A percentile compares a stretch with the other conserved stretches of the same genome.
Conservation (phyloP, 1,140 invertebrate genomes). For the Heterodera carotae region DNA sequence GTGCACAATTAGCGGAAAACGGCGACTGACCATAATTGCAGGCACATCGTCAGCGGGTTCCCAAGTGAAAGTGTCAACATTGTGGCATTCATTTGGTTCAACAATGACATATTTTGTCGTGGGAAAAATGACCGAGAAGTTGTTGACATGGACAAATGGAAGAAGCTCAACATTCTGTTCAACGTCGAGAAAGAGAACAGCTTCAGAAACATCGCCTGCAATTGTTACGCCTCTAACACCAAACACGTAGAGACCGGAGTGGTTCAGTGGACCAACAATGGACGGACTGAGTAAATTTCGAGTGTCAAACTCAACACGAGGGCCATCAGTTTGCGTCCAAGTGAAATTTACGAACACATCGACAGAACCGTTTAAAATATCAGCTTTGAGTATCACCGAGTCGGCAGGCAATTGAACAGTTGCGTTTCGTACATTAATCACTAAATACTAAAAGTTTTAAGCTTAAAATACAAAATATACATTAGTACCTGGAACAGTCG, state of each 20-base stretch:
- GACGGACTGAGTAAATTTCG: not conserved
- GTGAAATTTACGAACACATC: not conserved
- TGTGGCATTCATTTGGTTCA: not conserved
- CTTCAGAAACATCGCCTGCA: not conserved
- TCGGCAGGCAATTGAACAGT: not conserved
- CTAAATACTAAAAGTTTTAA: not conserved
- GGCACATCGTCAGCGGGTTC: not conserved
- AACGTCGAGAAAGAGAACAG: not conserved
- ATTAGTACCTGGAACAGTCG: not conserved
- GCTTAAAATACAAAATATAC: not conserved
- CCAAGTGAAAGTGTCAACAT: constrained; percentile 13
- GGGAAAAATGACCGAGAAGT: not conserved
- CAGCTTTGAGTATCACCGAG: not conserved
- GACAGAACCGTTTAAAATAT: not conserved
- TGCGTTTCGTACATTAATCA: not conserved
- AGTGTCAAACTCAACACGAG: not conserved
- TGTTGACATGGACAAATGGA: not conserved
- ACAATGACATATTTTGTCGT: constrained; percentile 19
- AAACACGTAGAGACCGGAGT: not conserved
- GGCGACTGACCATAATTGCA: constrained; percentile 14
- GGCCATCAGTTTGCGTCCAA: not conserved
- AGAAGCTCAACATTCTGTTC: not conserved
- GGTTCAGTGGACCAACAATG: not conserved
- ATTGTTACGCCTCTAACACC: not conserved
- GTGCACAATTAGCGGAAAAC: no score